Evolutionary conservation across 1,140 invertebrate genomes (phyloP).

Genomic region (Paraescarpia echinospica): DNA sequence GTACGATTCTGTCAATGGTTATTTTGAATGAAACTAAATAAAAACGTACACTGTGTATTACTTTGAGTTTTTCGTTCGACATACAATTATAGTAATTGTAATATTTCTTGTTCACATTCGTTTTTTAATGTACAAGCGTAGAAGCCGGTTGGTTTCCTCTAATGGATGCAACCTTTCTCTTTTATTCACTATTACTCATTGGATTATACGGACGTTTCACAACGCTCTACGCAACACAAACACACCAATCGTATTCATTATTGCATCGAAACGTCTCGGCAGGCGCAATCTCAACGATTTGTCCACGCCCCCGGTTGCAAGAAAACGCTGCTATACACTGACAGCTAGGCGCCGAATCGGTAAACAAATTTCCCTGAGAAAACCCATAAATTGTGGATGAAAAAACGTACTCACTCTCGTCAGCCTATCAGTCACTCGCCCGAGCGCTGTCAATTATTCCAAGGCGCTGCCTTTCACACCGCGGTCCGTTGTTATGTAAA

Average conservation of each 20-base stretch:
- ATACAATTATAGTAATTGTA: no score
- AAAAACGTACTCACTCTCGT: constrained; percentile 5
- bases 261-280: background rate
- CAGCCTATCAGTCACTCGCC: background rate
- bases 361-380: background rate
- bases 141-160: background rate
- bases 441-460: background rate
- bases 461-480: background rate
- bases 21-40: no score
- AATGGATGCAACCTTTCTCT: background rate
- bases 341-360: background rate
- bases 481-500: background rate
- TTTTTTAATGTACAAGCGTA: background rate
- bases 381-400: background rate
- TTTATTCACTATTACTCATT: background rate
- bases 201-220: background rate
- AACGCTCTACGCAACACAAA: background rate
- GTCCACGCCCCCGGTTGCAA: background rate
- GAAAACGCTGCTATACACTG: background rate
- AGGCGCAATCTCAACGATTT: background rate
- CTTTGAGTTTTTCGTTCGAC: no score
- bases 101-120: background rate
- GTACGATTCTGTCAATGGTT: no score
- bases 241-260: background rate
- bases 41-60: no score